Conservation (phyloP, 2,888 invertebrate species). For the Lasius platythorax region DNA sequence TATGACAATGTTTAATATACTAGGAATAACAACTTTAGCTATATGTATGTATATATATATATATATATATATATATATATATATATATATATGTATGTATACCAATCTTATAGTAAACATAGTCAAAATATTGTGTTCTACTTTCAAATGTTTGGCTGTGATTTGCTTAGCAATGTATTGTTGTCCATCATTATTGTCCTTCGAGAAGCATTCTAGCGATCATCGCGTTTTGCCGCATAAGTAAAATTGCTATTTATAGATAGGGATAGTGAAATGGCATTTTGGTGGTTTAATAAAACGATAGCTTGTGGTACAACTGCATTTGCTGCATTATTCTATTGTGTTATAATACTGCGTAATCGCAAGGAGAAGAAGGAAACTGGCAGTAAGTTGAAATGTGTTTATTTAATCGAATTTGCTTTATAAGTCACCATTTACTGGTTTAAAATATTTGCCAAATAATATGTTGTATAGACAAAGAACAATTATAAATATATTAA, state of each 20-base stretch:
- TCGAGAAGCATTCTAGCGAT: neutral
- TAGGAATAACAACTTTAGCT: neutral
- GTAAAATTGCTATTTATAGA: slow-evolving; percentile 7
- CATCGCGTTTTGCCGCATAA: neutral
- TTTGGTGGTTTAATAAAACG: neutral
- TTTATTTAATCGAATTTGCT: neutral
- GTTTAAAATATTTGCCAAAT: neutral
- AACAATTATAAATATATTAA: neutral
- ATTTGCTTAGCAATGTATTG: neutral
- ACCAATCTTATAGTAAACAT: neutral
- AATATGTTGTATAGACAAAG: neutral
- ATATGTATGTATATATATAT: neutral
- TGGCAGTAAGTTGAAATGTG: neutral
- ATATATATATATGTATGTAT: neutral
- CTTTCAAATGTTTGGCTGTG: neutral
- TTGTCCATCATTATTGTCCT: neutral
- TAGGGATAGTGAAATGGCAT: neutral
- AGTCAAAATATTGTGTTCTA: neutral
- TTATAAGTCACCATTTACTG: neutral
- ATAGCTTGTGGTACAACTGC: slow-evolving; percentile 1
- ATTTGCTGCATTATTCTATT: neutral
- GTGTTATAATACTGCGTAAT: neutral
- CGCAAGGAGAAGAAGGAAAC: neutral
- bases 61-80: neutral
- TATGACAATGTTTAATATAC: neutral